Conservation (phyloP, 2,888 invertebrate species). For the Pachydiplax longipennis region DNA sequence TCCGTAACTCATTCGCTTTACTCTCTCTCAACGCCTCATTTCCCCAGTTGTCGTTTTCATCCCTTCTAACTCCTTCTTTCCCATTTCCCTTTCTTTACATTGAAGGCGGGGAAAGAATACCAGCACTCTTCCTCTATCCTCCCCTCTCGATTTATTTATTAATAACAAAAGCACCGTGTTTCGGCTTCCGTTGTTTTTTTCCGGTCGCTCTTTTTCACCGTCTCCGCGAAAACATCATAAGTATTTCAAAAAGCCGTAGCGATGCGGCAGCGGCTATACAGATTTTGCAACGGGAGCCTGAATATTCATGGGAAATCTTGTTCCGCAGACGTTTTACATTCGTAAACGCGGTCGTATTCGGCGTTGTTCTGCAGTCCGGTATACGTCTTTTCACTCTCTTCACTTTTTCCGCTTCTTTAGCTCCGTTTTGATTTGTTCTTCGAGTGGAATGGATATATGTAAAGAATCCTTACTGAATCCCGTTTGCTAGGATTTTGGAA, state of each 20-base stretch:
- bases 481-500: too few relatives aligned
- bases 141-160: neutral
- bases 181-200: neutral
- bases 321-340: conserved; percentile 32
- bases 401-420: too few relatives aligned
- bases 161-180: neutral
- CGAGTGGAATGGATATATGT: too few relatives aligned
- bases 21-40: neutral
- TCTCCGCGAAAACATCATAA: conserved; percentile 25
- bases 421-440: too few relatives aligned
- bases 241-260: conserved; percentile 32
- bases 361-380: neutral
- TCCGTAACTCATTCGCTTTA: neutral
- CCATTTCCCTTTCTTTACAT: neutral
- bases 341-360: neutral
- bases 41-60: neutral
- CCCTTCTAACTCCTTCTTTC: neutral
- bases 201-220: neutral
- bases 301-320: conserved; percentile 28
- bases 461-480: too few relatives aligned
- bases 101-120: neutral
- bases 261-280: conserved; percentile 26
- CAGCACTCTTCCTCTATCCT: neutral
- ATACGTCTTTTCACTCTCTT: too few relatives aligned
- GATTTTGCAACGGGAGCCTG: conserved; percentile 1